phyloP scores from a whole-genome alignment of 2,888 invertebrate genomes.

The Volucella bombylans region DNA sequence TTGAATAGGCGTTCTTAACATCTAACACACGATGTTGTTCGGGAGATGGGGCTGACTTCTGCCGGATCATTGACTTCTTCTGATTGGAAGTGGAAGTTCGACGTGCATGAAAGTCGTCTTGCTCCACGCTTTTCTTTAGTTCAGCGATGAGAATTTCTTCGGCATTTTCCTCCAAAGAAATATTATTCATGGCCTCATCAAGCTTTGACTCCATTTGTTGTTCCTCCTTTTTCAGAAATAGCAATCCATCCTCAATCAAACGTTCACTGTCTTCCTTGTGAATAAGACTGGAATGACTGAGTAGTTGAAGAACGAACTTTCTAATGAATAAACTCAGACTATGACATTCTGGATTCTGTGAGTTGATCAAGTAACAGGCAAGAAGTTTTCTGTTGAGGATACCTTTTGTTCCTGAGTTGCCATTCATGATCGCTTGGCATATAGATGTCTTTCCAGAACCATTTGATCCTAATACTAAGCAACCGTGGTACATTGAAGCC shows the following conservation, averaged over 20 bases:
- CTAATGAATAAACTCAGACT: constrained; percentile 93
- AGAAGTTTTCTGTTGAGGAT: constrained; percentile 88
- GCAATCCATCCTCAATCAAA: constrained; percentile 79
- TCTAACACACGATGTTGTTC: constrained; percentile 63
- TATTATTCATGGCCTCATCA: constrained; percentile 80
- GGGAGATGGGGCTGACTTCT: constrained; percentile 80
- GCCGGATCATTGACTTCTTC: constrained; percentile 76
- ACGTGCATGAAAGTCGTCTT: constrained; percentile 78
- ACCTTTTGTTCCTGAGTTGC: constrained; percentile 82
- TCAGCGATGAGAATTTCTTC: constrained; percentile 82
- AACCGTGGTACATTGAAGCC: constrained; percentile 86
- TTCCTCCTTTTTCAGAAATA: constrained; percentile 80
- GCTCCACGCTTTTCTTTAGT: constrained; percentile 78
- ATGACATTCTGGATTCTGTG: constrained; percentile 92
- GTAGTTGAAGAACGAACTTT: constrained; percentile 91
- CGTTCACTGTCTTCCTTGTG: constrained; percentile 79
- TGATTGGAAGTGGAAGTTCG: constrained; percentile 78
- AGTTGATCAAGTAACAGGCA: constrained; percentile 94
- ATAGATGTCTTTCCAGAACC: constrained; percentile 97
- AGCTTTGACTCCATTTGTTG: constrained; percentile 80
- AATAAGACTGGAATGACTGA: constrained; percentile 86
- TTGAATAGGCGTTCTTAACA: constrained; percentile 78
- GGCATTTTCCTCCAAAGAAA: constrained; percentile 80
- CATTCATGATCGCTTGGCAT: constrained; percentile 86
- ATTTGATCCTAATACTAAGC: constrained; percentile 93